Conservation (phyloP, 2,113 vertebrate species). For the Takifugu bimaculatus region DNA sequence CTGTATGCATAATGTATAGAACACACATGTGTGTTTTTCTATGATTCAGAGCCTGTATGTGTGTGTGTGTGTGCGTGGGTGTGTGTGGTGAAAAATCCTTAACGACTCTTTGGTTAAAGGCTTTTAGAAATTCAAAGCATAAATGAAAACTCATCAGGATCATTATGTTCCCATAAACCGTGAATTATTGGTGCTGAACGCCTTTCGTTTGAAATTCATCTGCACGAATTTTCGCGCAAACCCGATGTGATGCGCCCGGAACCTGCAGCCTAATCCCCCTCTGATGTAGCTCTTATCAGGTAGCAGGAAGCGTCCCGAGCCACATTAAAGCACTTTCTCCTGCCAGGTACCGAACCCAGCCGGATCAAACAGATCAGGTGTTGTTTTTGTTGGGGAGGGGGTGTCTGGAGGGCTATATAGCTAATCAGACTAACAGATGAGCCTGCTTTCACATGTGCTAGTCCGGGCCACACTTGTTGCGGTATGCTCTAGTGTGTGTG, state of each 20-base stretch:
- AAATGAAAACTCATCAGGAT: conserved; percentile 9
- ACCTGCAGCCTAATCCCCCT: conserved; percentile 21
- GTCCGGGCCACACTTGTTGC: conserved; percentile 53
- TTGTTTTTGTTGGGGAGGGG: conserved; percentile 1
- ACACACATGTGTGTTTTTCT: conserved; percentile 27
- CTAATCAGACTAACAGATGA: conserved; percentile 59
- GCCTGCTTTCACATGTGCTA: conserved; percentile 52
- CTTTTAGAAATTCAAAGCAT: not conserved
- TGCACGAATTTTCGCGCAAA: not conserved
- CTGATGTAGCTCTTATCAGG: conserved; percentile 27
- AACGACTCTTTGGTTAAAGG: not conserved
- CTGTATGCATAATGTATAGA: conserved; percentile 38
- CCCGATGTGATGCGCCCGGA: conserved; percentile 4
- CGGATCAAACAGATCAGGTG: conserved; percentile 41
- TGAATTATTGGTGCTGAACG: not conserved
- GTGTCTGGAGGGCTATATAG: conserved; percentile 15
- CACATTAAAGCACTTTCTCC: conserved; percentile 43
- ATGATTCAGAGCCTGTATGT: conserved; percentile 14
- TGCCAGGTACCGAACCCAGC: conserved; percentile 15
- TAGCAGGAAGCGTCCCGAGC: conserved; percentile 28
- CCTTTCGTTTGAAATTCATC: conserved; percentile 20
- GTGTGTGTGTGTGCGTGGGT: not conserved
- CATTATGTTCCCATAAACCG: not conserved
- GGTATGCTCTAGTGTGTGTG: conserved; percentile 8
- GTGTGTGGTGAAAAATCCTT: not conserved